Evolutionary conservation across 2,888 invertebrate species (phyloP).

Genomic region (Trisateles emortualis): DNA sequence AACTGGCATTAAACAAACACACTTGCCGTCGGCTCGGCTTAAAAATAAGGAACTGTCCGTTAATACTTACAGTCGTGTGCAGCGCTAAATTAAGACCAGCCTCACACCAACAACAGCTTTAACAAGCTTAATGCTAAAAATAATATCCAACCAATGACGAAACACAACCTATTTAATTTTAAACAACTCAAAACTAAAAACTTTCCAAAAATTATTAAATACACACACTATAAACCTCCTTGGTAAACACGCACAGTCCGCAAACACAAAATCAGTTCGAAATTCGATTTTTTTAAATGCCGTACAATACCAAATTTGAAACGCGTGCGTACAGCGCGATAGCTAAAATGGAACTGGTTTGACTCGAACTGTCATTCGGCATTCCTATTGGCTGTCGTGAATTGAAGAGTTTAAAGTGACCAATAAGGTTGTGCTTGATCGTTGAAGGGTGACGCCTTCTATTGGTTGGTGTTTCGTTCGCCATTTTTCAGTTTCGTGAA

Average conservation of each 20-base stretch:
- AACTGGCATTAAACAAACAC: conserved; percentile 44
- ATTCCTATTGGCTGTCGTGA: conserved; percentile 68
- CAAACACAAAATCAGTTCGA: conserved; percentile 46
- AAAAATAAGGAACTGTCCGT: conserved; percentile 73
- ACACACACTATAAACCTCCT: conserved; percentile 38
- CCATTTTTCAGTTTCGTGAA: conserved; percentile 82
- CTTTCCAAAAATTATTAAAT: conserved; percentile 39
- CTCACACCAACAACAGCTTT: conserved; percentile 79
- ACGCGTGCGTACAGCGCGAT: conserved; percentile 68
- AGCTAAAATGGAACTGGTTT: conserved; percentile 84
- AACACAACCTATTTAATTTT: conserved; percentile 76
- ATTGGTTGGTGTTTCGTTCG: conserved; percentile 78
- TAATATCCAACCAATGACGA: conserved; percentile 76
- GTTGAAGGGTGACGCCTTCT: conserved; percentile 74
- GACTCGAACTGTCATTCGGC: conserved; percentile 71
- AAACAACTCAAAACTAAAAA: conserved; percentile 37
- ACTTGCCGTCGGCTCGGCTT: conserved; percentile 52
- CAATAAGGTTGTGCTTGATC: conserved; percentile 60
- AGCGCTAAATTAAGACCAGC: conserved; percentile 83
- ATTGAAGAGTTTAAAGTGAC: conserved; percentile 59
- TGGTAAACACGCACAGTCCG: conserved; percentile 50
- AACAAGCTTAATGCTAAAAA: conserved; percentile 85
- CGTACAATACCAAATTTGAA: conserved; percentile 54
- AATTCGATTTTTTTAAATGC: conserved; percentile 57
- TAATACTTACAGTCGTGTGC: conserved; percentile 79